Evolutionary conservation across 2,113 vertebrate species (phyloP).

Genomic region (Castor canadensis): DNA sequence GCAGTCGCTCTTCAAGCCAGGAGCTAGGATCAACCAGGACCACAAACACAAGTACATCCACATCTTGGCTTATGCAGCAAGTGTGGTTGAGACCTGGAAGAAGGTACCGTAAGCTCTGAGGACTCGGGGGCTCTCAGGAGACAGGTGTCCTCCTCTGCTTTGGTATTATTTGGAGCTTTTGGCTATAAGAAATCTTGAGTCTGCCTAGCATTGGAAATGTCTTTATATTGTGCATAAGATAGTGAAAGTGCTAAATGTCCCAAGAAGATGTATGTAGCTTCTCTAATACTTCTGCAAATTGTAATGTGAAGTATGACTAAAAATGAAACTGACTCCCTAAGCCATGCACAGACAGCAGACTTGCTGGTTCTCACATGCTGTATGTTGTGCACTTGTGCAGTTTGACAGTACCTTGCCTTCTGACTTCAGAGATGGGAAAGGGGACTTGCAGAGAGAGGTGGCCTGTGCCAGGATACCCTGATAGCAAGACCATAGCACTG

Average conservation of each 20-base stretch:
- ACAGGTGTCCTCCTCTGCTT: background rate
- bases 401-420: no score
- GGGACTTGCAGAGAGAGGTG: background rate
- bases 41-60: constrained; percentile 99
- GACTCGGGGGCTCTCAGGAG: background rate
- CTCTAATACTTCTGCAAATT: background rate
- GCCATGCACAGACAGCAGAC: background rate
- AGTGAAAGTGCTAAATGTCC: background rate
- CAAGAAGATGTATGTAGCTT: background rate
- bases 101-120: constrained; percentile 86
- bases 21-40: constrained; percentile 99
- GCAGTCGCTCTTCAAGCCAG: constrained; percentile 97
- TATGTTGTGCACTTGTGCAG: background rate
- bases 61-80: constrained; percentile 97
- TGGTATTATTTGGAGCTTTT: background rate
- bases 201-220: background rate
- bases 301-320: background rate
- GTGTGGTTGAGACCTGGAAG: constrained; percentile 98
- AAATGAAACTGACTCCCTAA: background rate
- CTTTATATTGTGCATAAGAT: background rate
- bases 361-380: background rate
- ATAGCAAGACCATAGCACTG: rapidly evolving
- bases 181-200: background rate
- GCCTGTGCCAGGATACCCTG: rapidly evolving
- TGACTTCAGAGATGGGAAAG: background rate